Evolutionary conservation across 2,797 vertebrate genomes (phyloP).

Genomic region (Ataeniobius toweri): DNA sequence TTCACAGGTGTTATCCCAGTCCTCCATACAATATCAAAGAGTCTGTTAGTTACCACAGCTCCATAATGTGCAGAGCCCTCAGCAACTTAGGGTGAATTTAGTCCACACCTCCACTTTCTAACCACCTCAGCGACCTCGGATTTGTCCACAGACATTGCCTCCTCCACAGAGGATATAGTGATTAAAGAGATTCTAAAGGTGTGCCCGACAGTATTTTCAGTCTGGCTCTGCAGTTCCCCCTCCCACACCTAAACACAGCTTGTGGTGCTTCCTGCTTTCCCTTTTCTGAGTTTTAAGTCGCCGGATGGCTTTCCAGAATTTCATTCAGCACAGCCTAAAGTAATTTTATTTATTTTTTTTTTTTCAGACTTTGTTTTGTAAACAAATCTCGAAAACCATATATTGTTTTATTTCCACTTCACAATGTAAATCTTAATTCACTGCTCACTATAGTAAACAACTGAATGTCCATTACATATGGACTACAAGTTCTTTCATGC

Average conservation of each 20-base stretch:
- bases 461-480: not conserved
- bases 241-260: not conserved
- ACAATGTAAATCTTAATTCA: constrained; percentile 2
- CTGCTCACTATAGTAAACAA: not conserved
- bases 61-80: not conserved
- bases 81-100: not conserved
- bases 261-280: not conserved
- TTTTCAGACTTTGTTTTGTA: not conserved
- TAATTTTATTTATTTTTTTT: not conserved
- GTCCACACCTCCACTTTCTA: not conserved
- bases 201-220: not conserved
- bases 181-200: not conserved
- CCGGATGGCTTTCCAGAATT: not conserved
- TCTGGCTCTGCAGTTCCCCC: not conserved
- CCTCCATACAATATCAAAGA: not conserved
- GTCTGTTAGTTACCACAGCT: not conserved
- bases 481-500: constrained; percentile 5
- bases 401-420: not conserved
- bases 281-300: not conserved
- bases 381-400: not conserved
- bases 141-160: not conserved
- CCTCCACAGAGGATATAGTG: not conserved
- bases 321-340: not conserved
- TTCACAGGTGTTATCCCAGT: not conserved
- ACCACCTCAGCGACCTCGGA: not conserved